Base-by-base conservation (phyloP, 1,140 invertebrate genomes). In the Callitettix versicolor region DNA sequence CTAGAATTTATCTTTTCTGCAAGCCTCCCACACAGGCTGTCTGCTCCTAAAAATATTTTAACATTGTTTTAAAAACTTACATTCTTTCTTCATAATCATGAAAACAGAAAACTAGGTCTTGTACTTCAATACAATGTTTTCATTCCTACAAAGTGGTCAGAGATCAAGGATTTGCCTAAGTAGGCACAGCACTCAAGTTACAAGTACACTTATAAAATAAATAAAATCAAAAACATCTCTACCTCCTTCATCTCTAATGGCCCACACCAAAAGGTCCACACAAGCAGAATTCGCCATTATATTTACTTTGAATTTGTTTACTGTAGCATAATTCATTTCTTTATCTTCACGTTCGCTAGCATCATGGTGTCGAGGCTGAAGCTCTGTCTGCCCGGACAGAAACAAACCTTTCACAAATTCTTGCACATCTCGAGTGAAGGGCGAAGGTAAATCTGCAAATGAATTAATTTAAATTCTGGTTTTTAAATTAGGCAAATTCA, bases 261-360 rank as follows among this genome's bases (percentile, higher is more conserved):
- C 91, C 95, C 95, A 99, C 24, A 98, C 93, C 2, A 99, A 76
- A 0, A 99, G 78, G 70, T 99, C 94, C 1, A 98, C 90, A 70
- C 95, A 98, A 14, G 93, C 91, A 2, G 95, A 93, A 74, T 96
- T 97, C 0, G 92, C 91, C 79, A 94, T 91, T 0, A 98, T 91
- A 67, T 95, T 95, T 24, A 97, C 84, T 73, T 95, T 95, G 65
- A 94, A 91, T 66, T 87, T 87, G 71, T 94, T 94, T 3, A 93
- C 82, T 0, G 85, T 81, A 1, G 79, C 77, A 62, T 74, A 84
- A 69, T 87, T 87, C 47, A 75, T 83, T 63, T 90, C 86, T n/a
- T 81, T 73, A 55, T 87, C 81, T 65, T 89, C 86, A n/a, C 79
- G 75, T 64, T 89, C 86, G 50, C 84, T 86, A 0, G 81, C 79